Evolutionary conservation across 2,113 vertebrate genomes (phyloP).

Genomic region (Vireo altiloquus): DNA sequence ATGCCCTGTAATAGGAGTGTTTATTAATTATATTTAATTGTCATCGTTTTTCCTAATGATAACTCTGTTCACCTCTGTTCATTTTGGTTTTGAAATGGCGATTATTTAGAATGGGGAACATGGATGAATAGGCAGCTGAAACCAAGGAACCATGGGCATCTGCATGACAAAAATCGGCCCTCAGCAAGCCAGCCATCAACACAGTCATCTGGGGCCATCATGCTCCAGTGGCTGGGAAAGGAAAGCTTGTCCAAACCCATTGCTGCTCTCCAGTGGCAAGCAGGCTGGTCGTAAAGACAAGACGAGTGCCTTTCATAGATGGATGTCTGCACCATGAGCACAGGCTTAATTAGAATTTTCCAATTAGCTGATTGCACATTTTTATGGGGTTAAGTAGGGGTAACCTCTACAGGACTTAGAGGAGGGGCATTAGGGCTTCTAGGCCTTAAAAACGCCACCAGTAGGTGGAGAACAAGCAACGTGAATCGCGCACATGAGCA

Average conservation of each 20-base stretch:
- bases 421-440: neutral
- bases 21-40: constrained; percentile 71
- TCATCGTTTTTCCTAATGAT: constrained; percentile 52
- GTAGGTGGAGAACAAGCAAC: constrained; percentile 37
- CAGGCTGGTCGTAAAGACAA: neutral
- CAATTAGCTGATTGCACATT: constrained; percentile 3
- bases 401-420: neutral
- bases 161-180: neutral
- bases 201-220: neutral
- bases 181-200: neutral
- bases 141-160: constrained; percentile 1
- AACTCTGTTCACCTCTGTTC: constrained; percentile 2
- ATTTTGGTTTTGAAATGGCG: constrained; percentile 28
- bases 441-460: neutral
- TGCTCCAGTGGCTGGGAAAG: constrained; percentile 15
- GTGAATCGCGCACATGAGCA: neutral
- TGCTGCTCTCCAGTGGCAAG: neutral
- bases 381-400: neutral
- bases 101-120: neutral
- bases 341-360: constrained; percentile 11
- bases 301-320: neutral
- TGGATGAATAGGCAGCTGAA: constrained; percentile 34
- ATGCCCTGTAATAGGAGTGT: constrained; percentile 58
- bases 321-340: neutral
- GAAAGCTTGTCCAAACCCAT: neutral